phyloP scores from a whole-genome alignment of 1,140 invertebrate genomes.

The Chionoecetes opilio region DNA sequence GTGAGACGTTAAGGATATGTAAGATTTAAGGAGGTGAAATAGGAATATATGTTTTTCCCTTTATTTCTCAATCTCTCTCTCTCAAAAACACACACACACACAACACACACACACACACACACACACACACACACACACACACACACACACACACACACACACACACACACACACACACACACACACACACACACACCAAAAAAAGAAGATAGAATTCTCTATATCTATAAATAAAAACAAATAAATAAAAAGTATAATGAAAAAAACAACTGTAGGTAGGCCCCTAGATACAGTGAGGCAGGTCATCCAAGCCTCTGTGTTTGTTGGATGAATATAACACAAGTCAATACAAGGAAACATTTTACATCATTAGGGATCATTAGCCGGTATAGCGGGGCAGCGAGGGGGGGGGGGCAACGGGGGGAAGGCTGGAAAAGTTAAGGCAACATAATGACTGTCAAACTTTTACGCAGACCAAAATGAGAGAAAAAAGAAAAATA shows the following conservation, averaged over 20 bases:
- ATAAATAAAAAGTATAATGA: no score
- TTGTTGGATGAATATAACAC: background rate
- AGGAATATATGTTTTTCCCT: background rate
- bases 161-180: no score
- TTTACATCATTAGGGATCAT: slow-evolving; percentile 7
- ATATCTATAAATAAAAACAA: no score
- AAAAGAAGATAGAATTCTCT: no score
- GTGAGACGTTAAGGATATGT: background rate
- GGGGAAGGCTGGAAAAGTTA: background rate
- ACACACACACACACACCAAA: no score
- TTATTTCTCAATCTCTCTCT: background rate
- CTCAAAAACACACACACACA: background rate
- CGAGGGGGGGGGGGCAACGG: background rate
- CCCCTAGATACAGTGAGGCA: background rate
- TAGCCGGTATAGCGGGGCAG: background rate
- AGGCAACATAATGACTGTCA: background rate
- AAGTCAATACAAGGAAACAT: slow-evolving; percentile 17
- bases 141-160: no score
- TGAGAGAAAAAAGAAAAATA: background rate
- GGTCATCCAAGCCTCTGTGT: background rate
- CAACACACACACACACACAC: no score
- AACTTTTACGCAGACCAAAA: background rate
- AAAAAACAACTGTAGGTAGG: no score
- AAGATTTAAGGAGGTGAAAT: background rate
- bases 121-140: no score